Percentiles rank a stretch among this genome's conserved stretches.
phyloP scores from a whole-genome alignment of 1,140 invertebrate species.

The Nilaparvata lugens region DNA sequence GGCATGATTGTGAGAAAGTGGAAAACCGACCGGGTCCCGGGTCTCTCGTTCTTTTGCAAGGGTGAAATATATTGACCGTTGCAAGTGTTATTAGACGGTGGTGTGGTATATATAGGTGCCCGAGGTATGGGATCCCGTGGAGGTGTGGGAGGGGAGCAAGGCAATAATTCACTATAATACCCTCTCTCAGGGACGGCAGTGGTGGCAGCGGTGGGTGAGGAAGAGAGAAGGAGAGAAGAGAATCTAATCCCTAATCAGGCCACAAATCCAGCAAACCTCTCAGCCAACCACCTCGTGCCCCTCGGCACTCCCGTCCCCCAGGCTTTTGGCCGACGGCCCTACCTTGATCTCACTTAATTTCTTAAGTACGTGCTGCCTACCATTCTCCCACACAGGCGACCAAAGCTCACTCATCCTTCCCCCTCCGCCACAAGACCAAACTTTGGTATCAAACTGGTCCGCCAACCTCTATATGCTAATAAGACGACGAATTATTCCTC shows the following conservation, averaged over 20 bases:
- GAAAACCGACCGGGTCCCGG: too few relatives aligned
- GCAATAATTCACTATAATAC: constrained; percentile 17
- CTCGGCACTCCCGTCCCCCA: too few relatives aligned
- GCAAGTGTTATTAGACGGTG: constrained; percentile 1
- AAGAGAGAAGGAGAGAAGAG: constrained; percentile 3
- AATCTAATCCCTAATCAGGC: constrained; percentile 8
- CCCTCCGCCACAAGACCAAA: too few relatives aligned
- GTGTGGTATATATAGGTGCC: constrained; percentile 12
- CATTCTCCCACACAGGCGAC: background rate
- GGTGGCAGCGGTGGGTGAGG: constrained; percentile 4
- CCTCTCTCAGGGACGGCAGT: constrained; percentile 3
- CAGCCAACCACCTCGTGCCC: background rate
- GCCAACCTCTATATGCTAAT: background rate
- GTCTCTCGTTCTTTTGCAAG: background rate
- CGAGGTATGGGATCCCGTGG: background rate
- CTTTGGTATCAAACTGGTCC: too few relatives aligned
- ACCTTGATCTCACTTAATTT: constrained; percentile 5
- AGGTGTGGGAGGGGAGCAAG: constrained; percentile 2
- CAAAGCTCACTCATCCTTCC: too few relatives aligned
- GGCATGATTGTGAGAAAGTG: too few relatives aligned
- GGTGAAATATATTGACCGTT: constrained; percentile 3
- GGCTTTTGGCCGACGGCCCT: too few relatives aligned
- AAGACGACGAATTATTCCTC: background rate
- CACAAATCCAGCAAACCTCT: background rate
- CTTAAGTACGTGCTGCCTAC: constrained; percentile 1